Evolutionary conservation across 2,113 vertebrate species (phyloP).

Genomic region (Etheostoma spectabile): DNA sequence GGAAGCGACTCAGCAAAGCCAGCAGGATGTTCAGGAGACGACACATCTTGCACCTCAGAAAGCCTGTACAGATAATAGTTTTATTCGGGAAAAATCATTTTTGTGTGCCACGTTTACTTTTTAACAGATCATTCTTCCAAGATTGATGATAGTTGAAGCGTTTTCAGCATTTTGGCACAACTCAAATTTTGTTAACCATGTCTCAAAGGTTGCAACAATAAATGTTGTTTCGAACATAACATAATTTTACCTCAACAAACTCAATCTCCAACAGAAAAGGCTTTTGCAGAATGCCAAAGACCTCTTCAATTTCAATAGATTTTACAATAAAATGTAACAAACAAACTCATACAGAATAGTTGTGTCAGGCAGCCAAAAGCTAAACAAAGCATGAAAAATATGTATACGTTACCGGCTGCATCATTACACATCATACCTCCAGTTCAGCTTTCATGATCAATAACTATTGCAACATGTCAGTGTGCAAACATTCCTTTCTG

Average conservation of each 20-base stretch:
- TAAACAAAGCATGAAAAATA: conserved; percentile 7
- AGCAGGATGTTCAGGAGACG: conserved; percentile 69
- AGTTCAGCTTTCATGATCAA: conserved; percentile 34
- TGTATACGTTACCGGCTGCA: neutral
- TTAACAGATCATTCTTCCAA: neutral
- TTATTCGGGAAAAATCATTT: neutral
- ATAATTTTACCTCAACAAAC: conserved; percentile 14
- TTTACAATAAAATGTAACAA: conserved; percentile 11
- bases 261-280: conserved; percentile 11
- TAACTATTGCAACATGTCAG: conserved; percentile 30
- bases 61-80: conserved; percentile 22
- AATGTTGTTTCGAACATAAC: conserved; percentile 17
- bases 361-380: neutral
- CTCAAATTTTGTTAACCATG: neutral
- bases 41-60: conserved; percentile 61
- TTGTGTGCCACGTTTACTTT: conserved; percentile 6
- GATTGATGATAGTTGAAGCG: neutral
- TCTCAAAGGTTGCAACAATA: conserved; percentile 19
- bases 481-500: conserved; percentile 16
- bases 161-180: neutral
- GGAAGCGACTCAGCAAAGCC: conserved; percentile 81
- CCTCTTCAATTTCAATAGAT: conserved; percentile 16
- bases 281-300: conserved; percentile 4
- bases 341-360: neutral
- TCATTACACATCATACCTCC: conserved; percentile 14